Base-by-base conservation (phyloP, 2,888 invertebrate species). In the Caenorhabditis drosophilae region DNA sequence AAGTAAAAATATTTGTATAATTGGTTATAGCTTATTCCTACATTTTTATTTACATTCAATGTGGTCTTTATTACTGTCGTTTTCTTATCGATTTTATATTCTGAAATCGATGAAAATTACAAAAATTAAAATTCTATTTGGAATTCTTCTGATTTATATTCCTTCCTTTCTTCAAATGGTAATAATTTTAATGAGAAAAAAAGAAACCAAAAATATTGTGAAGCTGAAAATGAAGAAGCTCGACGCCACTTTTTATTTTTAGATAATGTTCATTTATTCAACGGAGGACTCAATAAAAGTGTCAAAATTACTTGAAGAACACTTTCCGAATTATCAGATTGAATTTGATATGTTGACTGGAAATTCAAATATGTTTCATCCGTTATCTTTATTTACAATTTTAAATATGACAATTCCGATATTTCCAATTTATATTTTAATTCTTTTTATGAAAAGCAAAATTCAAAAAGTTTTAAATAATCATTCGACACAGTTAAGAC, bases 11-110 rank as follows among this genome's bases (percentile, higher is more conserved):
- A 16, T 40, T 6, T 60, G 54, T 22, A 54, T 54, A 27, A 40
- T 48, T 15, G 45, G 38, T 9, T 60, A 54, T 46, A 54, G 54
- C 20, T 27, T 45, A n/a, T 34, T 50, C 15, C 50, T 60, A 4
- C 54, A 60, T 26, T 22, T 60, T n/a, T 60, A 46, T 38, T 20
- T 60, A 4, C 54, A 54, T 25, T 60, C 60, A 2, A 54, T 54
- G 54, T 60, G 54, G 54, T 54, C 50, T 2, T 34, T 60, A 2
- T 40, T 60, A 0, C 18, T 54, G 15, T 60, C 60, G 4, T 60
- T 60, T 27, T 15, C 35, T 7, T 60, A 60, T 46, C 54, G 60
- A 3, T 41, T 40, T 15, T 60, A 54, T 25, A 52, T 61, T 35
- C 31, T 61, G 12, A 25, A 48, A n/a, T 31, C 20, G 18, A 50